These are phyloP conservation scores for Arge pagana DNA, from an alignment of 2,888 invertebrate genomes.

Conservation along the genomic window DNA sequence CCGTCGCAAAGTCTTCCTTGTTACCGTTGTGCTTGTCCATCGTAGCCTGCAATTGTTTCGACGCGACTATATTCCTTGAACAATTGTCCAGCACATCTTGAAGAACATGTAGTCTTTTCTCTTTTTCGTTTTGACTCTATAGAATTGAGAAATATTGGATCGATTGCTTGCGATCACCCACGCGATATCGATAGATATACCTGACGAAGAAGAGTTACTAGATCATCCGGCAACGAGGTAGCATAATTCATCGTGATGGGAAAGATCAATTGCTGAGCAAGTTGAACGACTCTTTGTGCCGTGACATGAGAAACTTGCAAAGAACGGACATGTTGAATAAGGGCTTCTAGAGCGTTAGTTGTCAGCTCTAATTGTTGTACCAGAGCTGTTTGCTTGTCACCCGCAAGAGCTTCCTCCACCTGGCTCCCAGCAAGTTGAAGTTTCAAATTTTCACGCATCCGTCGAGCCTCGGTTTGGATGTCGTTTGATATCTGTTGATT, in stretches of 20 bases:
- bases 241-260: slow-evolving; percentile 21
- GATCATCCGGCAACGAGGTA: slow-evolving; percentile 13
- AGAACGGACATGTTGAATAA: slow-evolving; percentile 35
- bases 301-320: slow-evolving; percentile 35
- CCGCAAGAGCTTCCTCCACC: slow-evolving; percentile 36
- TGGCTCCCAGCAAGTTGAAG: slow-evolving; percentile 35
- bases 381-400: slow-evolving; percentile 33
- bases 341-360: slow-evolving; percentile 33
- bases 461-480: slow-evolving; percentile 14
- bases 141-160: no score
- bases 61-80: slow-evolving; percentile 26
- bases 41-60: slow-evolving; percentile 31
- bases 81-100: slow-evolving; percentile 34
- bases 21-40: slow-evolving; percentile 33
- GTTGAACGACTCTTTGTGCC: slow-evolving; percentile 32
- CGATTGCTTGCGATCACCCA: neutral
- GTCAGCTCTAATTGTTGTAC: slow-evolving; percentile 35
- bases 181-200: no score
- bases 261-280: slow-evolving; percentile 31
- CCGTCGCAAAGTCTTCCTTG: slow-evolving; percentile 34
- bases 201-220: slow-evolving; percentile 28
- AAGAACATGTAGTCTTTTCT: slow-evolving; percentile 28
- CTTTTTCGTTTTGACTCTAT: slow-evolving; percentile 31
- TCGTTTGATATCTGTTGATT: slow-evolving; percentile 10
- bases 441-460: slow-evolving; percentile 32